phyloP scores from a whole-genome alignment of 2,113 vertebrate genomes.

The Shinisaurus crocodilurus region DNA sequence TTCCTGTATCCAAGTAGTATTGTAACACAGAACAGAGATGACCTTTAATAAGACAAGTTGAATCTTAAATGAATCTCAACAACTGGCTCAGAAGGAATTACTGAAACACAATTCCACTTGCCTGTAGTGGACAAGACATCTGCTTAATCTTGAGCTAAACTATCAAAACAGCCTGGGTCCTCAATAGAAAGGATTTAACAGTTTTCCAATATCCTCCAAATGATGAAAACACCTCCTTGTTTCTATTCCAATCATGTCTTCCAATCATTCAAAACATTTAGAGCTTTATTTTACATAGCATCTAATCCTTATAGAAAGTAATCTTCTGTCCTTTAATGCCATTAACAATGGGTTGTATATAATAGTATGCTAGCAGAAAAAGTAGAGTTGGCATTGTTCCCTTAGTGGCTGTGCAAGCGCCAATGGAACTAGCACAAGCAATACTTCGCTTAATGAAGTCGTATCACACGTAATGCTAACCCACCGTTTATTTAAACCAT shows the following conservation, averaged over 20 bases:
- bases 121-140: background rate
- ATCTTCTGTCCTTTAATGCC: conserved; percentile 5
- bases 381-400: background rate
- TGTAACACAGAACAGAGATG: background rate
- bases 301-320: background rate
- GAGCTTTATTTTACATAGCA: conserved; percentile 7
- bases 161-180: background rate
- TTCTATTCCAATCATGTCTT: background rate
- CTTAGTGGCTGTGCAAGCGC: background rate
- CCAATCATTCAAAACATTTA: background rate
- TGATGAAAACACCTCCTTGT: background rate
- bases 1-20: background rate
- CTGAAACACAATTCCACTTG: conserved; percentile 10
- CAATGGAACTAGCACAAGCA: background rate
- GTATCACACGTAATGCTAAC: too few species aligned
- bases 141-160: conserved; percentile 16
- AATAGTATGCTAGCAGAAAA: background rate
- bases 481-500: too few species aligned
- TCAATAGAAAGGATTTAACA: background rate
- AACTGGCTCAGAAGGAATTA: conserved; percentile 3
- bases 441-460: background rate
- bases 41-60: conserved; percentile 2
- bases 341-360: background rate
- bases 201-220: background rate
- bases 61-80: conserved; percentile 5